phyloP scores from a whole-genome alignment of 2,113 vertebrate genomes.

The Aptenodytes patagonicus region DNA sequence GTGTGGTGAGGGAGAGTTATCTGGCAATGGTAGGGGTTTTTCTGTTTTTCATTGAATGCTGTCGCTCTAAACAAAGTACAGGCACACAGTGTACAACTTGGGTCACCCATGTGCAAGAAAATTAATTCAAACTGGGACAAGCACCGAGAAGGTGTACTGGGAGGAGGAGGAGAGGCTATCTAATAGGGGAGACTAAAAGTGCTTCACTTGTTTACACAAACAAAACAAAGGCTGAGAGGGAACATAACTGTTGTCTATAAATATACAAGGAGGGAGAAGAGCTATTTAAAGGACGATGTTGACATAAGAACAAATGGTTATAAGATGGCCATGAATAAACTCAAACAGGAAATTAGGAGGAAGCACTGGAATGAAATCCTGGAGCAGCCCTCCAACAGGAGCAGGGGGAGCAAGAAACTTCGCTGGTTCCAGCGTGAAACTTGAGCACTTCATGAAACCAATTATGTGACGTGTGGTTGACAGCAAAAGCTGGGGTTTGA shows the following conservation, averaged over 20 bases:
- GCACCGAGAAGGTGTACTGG: neutral
- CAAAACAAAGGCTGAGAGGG: neutral
- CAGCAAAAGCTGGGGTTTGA: conserved; percentile 17
- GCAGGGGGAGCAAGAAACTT: neutral
- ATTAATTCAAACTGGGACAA: neutral
- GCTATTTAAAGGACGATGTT: conserved; percentile 5
- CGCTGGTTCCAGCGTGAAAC: neutral
- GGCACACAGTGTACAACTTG: neutral
- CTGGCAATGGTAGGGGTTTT: neutral
- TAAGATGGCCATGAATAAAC: neutral
- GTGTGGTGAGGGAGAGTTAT: neutral
- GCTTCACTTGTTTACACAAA: neutral
- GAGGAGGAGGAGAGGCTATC: neutral
- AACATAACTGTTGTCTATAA: neutral
- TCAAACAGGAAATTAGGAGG: conserved; percentile 34
- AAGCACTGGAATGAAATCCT: neutral
- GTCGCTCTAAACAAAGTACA: neutral
- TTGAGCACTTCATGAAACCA: conserved; percentile 29
- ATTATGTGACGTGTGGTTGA: neutral
- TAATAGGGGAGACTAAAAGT: neutral
- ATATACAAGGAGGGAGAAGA: neutral
- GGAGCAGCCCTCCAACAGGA: neutral
- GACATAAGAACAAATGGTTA: conserved; percentile 18
- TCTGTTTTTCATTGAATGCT: neutral
- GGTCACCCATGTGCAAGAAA: neutral